These are phyloP conservation scores for Dunckerocampus dactyliophorus DNA, from an alignment of 2,113 vertebrate species.

Conservation along the genomic window DNA sequence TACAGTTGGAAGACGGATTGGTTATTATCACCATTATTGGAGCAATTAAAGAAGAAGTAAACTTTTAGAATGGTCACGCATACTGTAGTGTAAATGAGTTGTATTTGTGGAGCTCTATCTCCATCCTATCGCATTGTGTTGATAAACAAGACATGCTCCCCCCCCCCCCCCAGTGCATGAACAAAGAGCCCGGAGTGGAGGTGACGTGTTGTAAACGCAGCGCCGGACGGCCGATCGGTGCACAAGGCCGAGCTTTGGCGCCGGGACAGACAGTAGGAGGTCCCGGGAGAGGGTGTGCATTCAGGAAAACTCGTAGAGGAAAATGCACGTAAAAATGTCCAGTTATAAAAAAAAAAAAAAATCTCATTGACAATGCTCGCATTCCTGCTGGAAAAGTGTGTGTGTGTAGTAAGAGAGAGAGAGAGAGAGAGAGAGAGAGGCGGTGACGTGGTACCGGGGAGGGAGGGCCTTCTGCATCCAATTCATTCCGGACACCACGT, in stretches of 20 bases:
- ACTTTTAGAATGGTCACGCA: constrained; percentile 6
- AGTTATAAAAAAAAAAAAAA: neutral
- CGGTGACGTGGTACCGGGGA: constrained; percentile 67
- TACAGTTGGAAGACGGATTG: neutral
- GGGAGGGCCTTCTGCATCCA: constrained; percentile 82
- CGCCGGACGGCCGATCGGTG: neutral
- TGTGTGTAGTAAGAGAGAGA: constrained; percentile 18
- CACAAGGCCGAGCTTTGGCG: constrained; percentile 42
- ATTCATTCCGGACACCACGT: constrained; percentile 91
- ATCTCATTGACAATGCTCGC: constrained; percentile 3
- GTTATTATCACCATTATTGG: neutral
- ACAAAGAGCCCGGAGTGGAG: constrained; percentile 7
- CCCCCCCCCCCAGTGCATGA: neutral
- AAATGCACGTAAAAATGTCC: constrained; percentile 17
- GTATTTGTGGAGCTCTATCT: constrained; percentile 31
- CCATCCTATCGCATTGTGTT: constrained; percentile 15
- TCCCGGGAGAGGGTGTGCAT: constrained; percentile 1
- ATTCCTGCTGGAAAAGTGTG: constrained; percentile 18
- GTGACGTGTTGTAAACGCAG: constrained; percentile 3
- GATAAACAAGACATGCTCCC: constrained; percentile 28
- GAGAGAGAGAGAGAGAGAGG: constrained; percentile 27
- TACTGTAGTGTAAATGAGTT: neutral
- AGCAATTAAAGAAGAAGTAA: neutral
- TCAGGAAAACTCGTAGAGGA: constrained; percentile 14
- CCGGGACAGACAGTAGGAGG: constrained; percentile 39